Base-by-base conservation (phyloP, 2,797 vertebrate genomes). In the Enteromius fasciolatus region DNA sequence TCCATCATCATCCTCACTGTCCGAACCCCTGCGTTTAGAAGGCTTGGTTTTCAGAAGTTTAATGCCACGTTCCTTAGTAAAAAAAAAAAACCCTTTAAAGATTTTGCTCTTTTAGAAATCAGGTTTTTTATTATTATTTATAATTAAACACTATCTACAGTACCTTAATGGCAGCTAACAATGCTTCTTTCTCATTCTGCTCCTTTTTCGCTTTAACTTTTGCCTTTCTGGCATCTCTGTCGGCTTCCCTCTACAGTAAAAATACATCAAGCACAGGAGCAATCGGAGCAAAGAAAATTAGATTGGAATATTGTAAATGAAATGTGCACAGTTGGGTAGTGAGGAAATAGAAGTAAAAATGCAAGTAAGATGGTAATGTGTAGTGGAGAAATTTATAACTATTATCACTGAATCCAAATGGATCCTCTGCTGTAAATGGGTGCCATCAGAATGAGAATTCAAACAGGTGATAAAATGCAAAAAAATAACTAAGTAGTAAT, bases 161-260 rank as follows among this genome's bases (percentile, higher is more conserved):
- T 41, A 78, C 95, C 92, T 92, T 91, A 86, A 96, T 93, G 20
- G 96, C 95, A 82, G 89, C 89, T 15, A 97, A 90, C 63, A 99
- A 88, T 64, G 84, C 79, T 41, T 96, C 93, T 86, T 93, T 96
- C 76, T 94, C 90, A 28, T 70, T 48, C 11, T 85, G 90, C 69
- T 95, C 73, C 78, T 95, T 97, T 86, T 95, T 97, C 82, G 95
- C 94, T 89, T 95, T 95, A 46, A 86, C 28, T 80, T 94, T 96
- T 41, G 94, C 93, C 88, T 95, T 99, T 91, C 98, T 95, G 39
- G 93, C 87, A 87, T 99, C 97, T 88, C 97, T 92, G 64, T 98
- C 96, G 78, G 94, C 92, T 74, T 80, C 89, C 87, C 97, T 94
- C 98, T 99, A 12, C 0, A 76, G 76, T 7, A 85, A 25, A 76